phyloP scores from a whole-genome alignment of 2,888 invertebrate species.

The Stenolophus ochropezus region DNA sequence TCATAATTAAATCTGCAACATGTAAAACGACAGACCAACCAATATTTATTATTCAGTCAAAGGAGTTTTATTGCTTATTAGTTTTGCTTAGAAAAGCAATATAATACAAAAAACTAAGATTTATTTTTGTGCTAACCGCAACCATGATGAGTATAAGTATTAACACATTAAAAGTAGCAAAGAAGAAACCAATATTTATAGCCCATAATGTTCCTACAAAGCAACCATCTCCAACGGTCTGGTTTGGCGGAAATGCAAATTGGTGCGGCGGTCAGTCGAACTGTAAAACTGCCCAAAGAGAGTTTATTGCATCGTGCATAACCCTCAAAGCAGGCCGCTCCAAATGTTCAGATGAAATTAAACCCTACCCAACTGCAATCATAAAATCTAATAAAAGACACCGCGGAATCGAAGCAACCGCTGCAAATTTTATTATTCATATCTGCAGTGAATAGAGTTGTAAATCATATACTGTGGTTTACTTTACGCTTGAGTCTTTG shows the following conservation, averaged over 20 bases:
- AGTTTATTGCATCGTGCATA: slow-evolving; percentile 53
- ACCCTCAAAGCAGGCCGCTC: slow-evolving; percentile 49
- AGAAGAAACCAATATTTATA: not conserved
- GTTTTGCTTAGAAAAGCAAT: not conserved
- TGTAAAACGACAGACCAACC: too few relatives aligned
- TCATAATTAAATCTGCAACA: too few relatives aligned
- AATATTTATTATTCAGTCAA: too few relatives aligned
- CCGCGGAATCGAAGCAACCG: slow-evolving; percentile 22
- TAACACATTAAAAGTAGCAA: not conserved
- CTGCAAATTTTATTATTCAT: slow-evolving; percentile 52
- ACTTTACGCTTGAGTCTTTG: too few relatives aligned
- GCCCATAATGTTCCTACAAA: not conserved
- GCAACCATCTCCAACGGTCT: slow-evolving; percentile 33
- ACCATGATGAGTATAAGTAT: not conserved
- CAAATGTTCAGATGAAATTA: slow-evolving; percentile 57
- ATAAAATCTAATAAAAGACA: slow-evolving; percentile 58
- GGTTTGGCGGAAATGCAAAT: too few relatives aligned
- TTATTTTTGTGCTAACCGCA: not conserved
- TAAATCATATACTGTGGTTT: not conserved
- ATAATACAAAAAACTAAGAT: not conserved
- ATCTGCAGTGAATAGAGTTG: not conserved
- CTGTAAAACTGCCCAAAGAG: slow-evolving; percentile 55
- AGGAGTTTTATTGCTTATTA: not conserved
- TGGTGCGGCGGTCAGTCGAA: too few relatives aligned
- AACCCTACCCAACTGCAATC: slow-evolving; percentile 50